Conservation (phyloP, 2,797 vertebrate genomes). For the Myiothlypis chrysogaster region DNA sequence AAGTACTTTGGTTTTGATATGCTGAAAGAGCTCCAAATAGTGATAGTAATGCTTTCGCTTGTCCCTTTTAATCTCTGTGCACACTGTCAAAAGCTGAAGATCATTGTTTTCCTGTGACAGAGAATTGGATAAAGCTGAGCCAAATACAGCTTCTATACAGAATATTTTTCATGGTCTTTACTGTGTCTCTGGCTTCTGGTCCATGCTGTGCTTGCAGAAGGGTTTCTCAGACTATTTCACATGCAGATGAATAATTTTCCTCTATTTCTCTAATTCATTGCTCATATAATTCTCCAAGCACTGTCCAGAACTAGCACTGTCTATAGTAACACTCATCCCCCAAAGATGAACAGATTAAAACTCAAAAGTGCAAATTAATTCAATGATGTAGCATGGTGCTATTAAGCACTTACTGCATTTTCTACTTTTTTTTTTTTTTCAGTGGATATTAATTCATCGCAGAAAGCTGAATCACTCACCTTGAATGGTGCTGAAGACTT, state of each 20-base stretch:
- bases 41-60: background rate
- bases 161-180: background rate
- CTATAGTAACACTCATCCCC: background rate
- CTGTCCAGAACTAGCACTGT: background rate
- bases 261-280: background rate
- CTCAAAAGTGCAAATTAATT: background rate
- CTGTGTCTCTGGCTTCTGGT: background rate
- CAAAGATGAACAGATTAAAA: background rate
- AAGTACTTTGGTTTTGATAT: background rate
- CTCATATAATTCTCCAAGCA: background rate
- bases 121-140: background rate
- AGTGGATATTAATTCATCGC: background rate
- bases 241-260: background rate
- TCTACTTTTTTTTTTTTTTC: rapidly evolving
- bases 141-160: background rate
- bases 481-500: background rate
- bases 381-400: background rate
- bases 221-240: background rate
- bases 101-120: background rate
- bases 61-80: background rate
- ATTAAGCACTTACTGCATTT: background rate
- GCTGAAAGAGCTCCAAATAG: background rate
- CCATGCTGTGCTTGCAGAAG: background rate
- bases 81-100: background rate
- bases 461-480: background rate